Percentiles rank a stretch among this genome's conserved stretches.
Evolutionary conservation across 1,140 invertebrate species (phyloP).

Genomic region (Drosophila azteca): DNA sequence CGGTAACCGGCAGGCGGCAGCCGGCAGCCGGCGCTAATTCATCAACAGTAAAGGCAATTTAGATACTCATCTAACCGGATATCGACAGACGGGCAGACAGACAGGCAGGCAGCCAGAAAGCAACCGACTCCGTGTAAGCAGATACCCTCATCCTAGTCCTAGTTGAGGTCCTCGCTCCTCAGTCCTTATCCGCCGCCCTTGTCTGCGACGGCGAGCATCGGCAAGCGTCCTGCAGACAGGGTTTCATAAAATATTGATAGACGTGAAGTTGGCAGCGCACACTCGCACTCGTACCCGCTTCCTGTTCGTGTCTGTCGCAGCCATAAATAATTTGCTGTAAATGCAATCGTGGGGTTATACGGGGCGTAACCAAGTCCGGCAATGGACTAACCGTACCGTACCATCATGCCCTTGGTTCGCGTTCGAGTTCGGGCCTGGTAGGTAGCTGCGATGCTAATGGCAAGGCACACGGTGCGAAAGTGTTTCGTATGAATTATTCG

Average conservation of each 20-base stretch:
- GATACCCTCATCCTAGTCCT: constrained; percentile 50
- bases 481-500: constrained; percentile 82
- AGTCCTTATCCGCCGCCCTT: constrained; percentile 23
- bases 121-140: constrained; percentile 49
- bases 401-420: background rate
- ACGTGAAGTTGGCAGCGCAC: constrained; percentile 79
- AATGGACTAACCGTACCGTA: background rate
- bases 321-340: constrained; percentile 83
- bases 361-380: constrained; percentile 48
- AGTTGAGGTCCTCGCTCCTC: constrained; percentile 11
- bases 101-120: constrained; percentile 15
- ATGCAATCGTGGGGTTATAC: constrained; percentile 77
- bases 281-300: constrained; percentile 47
- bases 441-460: constrained; percentile 68
- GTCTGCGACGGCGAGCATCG: constrained; percentile 38
- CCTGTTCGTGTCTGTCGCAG: constrained; percentile 81
- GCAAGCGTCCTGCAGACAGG: constrained; percentile 70
- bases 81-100: constrained; percentile 70
- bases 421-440: background rate
- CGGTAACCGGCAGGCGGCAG: constrained; percentile 19
- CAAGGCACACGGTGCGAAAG: constrained; percentile 74
- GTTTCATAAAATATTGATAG: constrained; percentile 83
- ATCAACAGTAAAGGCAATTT: constrained; percentile 82
- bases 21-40: constrained; percentile 70
- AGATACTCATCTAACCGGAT: constrained; percentile 82